phyloP scores from a whole-genome alignment of 2,113 vertebrate species.

The Thalassoma bifasciatum region DNA sequence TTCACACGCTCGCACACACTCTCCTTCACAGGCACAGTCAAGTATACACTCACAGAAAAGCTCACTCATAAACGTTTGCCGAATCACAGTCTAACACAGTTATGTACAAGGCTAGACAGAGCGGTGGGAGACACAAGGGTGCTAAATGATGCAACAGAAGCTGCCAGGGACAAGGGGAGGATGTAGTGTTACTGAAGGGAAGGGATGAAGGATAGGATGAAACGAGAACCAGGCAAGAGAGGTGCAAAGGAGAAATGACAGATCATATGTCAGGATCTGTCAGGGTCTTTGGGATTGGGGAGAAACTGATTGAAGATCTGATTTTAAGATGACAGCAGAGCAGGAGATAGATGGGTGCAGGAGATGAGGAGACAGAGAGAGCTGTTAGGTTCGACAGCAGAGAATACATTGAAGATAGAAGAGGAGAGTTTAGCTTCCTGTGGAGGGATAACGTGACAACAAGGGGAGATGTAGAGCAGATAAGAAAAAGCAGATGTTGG shows the following conservation, averaged over 20 bases:
- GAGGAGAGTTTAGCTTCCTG: constrained; percentile 43
- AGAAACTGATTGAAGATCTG: constrained; percentile 44
- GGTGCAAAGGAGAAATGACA: constrained; percentile 27
- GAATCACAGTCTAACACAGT: constrained; percentile 41
- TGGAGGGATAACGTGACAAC: constrained; percentile 41
- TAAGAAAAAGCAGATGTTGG: constrained; percentile 25
- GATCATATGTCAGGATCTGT: constrained; percentile 56
- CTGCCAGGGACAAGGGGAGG: constrained; percentile 20
- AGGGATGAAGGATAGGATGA: constrained; percentile 20
- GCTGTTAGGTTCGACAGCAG: constrained; percentile 34
- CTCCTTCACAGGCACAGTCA: constrained; percentile 23
- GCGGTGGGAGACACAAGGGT: constrained; percentile 19
- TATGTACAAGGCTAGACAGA: constrained; percentile 30
- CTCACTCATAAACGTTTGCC: constrained; percentile 22
- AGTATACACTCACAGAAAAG: constrained; percentile 18
- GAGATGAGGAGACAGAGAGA: constrained; percentile 2
- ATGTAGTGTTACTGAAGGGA: constrained; percentile 14
- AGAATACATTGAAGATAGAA: constrained; percentile 23
- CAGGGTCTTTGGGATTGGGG: constrained; percentile 32
- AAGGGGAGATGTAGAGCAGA: constrained; percentile 36
- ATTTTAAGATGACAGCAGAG: constrained; percentile 29
- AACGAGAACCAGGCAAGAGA: constrained; percentile 20
- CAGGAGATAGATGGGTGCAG: constrained; percentile 15
- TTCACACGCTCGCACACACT: constrained; percentile 44
- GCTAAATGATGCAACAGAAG: constrained; percentile 54